Conservation (phyloP, 2,113 vertebrate species). For the Clarias magur region DNA sequence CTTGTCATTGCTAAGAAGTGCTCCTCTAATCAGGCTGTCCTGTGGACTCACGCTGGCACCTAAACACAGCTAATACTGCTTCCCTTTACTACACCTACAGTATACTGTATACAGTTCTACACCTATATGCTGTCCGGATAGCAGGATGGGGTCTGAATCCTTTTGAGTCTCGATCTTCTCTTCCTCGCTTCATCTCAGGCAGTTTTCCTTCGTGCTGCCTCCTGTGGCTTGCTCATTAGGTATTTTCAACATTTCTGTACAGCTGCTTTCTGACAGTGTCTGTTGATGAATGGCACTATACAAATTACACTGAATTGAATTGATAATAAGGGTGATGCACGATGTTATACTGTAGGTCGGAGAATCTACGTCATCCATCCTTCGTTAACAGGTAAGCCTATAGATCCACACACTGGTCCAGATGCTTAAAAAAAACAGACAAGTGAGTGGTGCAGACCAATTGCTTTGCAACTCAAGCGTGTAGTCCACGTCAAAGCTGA, state of each 20-base stretch:
- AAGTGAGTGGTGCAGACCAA: constrained; percentile 58
- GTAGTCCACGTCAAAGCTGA: constrained; percentile 57
- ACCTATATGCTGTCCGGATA: not conserved
- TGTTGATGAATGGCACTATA: not conserved
- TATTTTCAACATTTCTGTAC: not conserved
- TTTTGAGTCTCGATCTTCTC: not conserved
- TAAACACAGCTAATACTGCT: not conserved
- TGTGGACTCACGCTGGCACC: not conserved
- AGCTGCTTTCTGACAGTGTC: not conserved
- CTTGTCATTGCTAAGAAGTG: not conserved
- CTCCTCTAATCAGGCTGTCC: not conserved
- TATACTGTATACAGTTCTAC: not conserved
- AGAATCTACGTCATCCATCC: constrained; percentile 35
- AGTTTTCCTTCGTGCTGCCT: too few relatives aligned
- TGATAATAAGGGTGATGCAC: not conserved
- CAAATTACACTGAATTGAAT: not conserved
- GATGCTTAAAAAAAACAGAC: constrained; percentile 26
- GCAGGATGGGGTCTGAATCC: not conserved
- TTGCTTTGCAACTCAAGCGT: constrained; percentile 58
- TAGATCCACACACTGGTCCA: not conserved
- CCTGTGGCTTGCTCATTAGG: not conserved
- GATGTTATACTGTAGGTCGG: not conserved
- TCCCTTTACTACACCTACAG: not conserved
- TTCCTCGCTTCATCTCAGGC: not conserved
- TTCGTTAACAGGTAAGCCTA: not conserved